These are phyloP conservation scores for Sepioteuthis lessoniana DNA, from an alignment of 2,888 invertebrate species.

Conservation along the genomic window DNA sequence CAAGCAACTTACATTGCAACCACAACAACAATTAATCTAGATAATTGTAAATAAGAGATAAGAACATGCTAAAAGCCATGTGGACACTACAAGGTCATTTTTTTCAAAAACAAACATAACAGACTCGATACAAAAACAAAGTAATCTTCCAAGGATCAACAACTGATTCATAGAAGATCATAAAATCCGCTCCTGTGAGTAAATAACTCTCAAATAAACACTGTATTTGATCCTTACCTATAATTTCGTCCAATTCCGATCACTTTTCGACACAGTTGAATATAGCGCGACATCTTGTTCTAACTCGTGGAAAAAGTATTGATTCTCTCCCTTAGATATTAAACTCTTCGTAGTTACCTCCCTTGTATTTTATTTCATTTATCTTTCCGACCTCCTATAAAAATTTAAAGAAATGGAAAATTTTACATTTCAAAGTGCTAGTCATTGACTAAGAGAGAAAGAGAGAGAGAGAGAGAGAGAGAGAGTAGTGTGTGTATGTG, in stretches of 20 bases:
- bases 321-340: background rate
- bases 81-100: background rate
- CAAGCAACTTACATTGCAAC: no score
- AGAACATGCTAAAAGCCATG: no score
- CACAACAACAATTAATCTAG: no score
- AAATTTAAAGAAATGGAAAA: no score
- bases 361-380: background rate
- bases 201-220: background rate
- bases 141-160: background rate
- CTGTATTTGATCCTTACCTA: slow-evolving; percentile 55
- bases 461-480: no score
- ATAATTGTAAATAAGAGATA: no score
- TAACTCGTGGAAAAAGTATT: background rate
- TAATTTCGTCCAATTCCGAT: slow-evolving; percentile 67
- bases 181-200: background rate
- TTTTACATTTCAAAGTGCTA: no score
- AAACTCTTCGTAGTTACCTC: background rate
- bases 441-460: no score
- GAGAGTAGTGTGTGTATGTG: no score
- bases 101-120: background rate
- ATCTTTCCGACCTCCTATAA: no score
- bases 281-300: background rate
- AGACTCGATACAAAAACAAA: background rate
- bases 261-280: slow-evolving; percentile 59
- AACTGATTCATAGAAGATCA: background rate